A percentile compares a stretch with the other conserved stretches of the same genome.
Evolutionary conservation across 2,888 invertebrate species (phyloP).

Genomic region (Agrotis ipsilon): DNA sequence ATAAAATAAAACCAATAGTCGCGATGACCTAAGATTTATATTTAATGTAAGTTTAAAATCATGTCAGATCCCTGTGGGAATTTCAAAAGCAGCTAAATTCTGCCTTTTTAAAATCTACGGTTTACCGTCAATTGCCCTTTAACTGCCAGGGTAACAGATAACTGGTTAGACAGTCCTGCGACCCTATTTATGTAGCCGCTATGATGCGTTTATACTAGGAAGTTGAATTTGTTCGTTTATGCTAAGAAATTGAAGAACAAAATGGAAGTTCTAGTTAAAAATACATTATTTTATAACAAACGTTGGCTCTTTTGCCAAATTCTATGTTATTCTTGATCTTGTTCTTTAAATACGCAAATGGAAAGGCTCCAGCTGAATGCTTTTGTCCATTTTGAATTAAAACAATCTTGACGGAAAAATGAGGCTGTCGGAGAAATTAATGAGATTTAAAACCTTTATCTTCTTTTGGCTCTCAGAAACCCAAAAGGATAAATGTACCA

Average conservation of each 20-base stretch:
- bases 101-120: too few relatives aligned
- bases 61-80: too few relatives aligned
- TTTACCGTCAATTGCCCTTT: too few relatives aligned
- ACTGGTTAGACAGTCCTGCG: too few relatives aligned
- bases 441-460: conserved; percentile 38
- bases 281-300: conserved; percentile 19
- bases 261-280: background rate
- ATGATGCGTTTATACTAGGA: background rate
- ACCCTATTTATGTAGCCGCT: too few relatives aligned
- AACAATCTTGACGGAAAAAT: conserved; percentile 37
- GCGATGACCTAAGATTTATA: too few relatives aligned
- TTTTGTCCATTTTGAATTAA: conserved; percentile 38
- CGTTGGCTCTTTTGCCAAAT: background rate
- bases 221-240: too few relatives aligned
- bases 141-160: too few relatives aligned
- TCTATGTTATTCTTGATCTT: conserved; percentile 25
- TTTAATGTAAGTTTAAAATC: too few relatives aligned
- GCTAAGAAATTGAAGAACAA: background rate
- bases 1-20: too few relatives aligned
- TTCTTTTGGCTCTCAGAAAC: background rate
- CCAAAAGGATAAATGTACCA: conserved; percentile 12
- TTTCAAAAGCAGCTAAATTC: too few relatives aligned
- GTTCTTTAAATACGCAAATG: conserved; percentile 21
- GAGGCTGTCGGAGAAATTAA: conserved; percentile 24
- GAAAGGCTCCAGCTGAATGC: conserved; percentile 16